A percentile compares a stretch with the other conserved stretches of the same genome.
These are phyloP conservation scores for Mustelus asterias DNA, from an alignment of 2,113 vertebrate species.

Conservation along the genomic window DNA sequence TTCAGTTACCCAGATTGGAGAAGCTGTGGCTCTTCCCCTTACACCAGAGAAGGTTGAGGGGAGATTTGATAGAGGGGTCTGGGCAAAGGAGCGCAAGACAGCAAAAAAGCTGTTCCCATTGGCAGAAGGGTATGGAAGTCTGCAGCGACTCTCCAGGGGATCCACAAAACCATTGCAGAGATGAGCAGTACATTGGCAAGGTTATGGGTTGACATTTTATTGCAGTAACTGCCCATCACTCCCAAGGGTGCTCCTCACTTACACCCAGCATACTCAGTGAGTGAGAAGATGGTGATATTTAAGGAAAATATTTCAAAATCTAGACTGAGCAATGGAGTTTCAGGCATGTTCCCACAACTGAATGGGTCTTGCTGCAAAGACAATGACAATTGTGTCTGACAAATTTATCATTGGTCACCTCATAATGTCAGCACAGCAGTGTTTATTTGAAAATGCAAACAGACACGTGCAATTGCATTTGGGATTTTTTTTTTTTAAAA, in stretches of 20 bases:
- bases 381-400: no score
- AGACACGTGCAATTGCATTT: no score
- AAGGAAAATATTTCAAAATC: not conserved
- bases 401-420: no score
- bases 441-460: no score
- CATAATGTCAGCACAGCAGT: no score
- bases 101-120: not conserved
- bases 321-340: not conserved
- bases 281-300: not conserved
- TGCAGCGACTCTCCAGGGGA: not conserved
- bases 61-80: not conserved
- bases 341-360: no score
- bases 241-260: not conserved
- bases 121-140: not conserved
- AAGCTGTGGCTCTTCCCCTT: not conserved
- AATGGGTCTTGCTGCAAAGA: no score
- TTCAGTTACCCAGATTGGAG: not conserved
- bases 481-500: no score
- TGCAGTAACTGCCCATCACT: not conserved
- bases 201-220: not conserved
- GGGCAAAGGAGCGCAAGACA: not conserved
- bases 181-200: no score
- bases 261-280: not conserved
- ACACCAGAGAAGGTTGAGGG: not conserved
- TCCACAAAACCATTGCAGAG: not conserved